These are phyloP conservation scores for Gastrophysa polygoni DNA, from an alignment of 2,888 invertebrate species.

Conservation along the genomic window DNA sequence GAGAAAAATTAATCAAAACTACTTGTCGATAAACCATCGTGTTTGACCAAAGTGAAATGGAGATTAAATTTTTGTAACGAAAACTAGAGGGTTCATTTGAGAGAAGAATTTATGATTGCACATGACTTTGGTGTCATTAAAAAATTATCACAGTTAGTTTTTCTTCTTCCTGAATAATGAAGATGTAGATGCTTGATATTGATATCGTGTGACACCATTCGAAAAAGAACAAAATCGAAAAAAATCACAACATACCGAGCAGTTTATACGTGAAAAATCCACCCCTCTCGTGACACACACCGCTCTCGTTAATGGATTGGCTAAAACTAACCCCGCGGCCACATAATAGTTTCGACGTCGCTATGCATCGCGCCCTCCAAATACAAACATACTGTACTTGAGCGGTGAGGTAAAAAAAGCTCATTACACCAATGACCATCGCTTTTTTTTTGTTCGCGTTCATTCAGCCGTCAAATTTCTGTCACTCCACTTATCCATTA, in stretches of 20 bases:
- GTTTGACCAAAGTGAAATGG: too few relatives aligned
- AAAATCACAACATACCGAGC: background rate
- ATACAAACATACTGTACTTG: slow-evolving; percentile 10
- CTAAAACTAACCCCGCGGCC: background rate
- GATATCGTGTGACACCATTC: too few relatives aligned
- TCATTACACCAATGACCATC: background rate
- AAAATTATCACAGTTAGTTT: too few relatives aligned
- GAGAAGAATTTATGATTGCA: too few relatives aligned
- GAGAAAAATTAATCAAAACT: too few relatives aligned
- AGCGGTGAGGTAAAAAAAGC: background rate
- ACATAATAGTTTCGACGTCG: background rate
- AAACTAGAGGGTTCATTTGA: too few relatives aligned
- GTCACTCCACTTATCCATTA: background rate
- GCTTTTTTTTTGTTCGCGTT: background rate
- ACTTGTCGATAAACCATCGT: too few relatives aligned
- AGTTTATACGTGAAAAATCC: background rate
- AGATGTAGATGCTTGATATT: too few relatives aligned
- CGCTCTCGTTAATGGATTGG: background rate
- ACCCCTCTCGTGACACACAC: background rate
- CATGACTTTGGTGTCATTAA: too few relatives aligned
- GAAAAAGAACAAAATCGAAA: too few relatives aligned
- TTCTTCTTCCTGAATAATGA: too few relatives aligned
- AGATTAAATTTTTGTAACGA: too few relatives aligned
- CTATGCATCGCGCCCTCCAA: slow-evolving; percentile 5
- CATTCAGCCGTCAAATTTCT: background rate